Evolutionary conservation across 92 coral and sea anemone species (phyloP), one percentile per base, ranked within the genome.

Genomic region (Actinostola sp.): DNA sequence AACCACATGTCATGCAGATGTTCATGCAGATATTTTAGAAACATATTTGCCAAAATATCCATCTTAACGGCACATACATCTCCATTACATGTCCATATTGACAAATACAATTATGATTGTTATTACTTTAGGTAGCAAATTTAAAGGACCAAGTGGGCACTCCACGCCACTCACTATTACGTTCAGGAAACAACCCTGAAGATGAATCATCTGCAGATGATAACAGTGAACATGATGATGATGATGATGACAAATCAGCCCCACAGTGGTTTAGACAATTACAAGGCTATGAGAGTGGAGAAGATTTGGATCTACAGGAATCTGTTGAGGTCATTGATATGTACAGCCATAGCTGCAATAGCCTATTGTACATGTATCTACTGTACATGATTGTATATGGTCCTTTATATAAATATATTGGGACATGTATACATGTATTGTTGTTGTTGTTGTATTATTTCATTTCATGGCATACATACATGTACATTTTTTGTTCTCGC

Each of bases 181-280:
- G 20, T 45, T 33, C 36, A 52, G 89, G 67, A 0, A 61, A 48
- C 33, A 82, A 65, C 34, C 51, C 76, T 20, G 52, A 63, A 21
- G 84, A 59, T 14, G 71, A 62, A 21, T 65, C 68, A 8, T 46
- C 70, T 39, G 49, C 53, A 51, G 52, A 71, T 66, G 80, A 77
- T 42, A n/a, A 49, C 24, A 42, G 29, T 6, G 85, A 75, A 0
- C 52, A 71, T 60, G 87, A 63, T 2, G 79, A 81, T 43, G 87
- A 86, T 69, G 97, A 83, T 3, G 72, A 87, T 39, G 97, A 90
- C 48, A 90, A 87, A 30, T 82, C 85, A 27, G 80, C 89, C 9
- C 97, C 97, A 13, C 92, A 91, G 73, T 91, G 97, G 97, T 91
- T 91, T 43, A 75, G 90, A 26, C 97, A 87, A 70, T 60, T 91